Conservation (phyloP, 2,797 vertebrate species). For the Prunella strophiata region DNA sequence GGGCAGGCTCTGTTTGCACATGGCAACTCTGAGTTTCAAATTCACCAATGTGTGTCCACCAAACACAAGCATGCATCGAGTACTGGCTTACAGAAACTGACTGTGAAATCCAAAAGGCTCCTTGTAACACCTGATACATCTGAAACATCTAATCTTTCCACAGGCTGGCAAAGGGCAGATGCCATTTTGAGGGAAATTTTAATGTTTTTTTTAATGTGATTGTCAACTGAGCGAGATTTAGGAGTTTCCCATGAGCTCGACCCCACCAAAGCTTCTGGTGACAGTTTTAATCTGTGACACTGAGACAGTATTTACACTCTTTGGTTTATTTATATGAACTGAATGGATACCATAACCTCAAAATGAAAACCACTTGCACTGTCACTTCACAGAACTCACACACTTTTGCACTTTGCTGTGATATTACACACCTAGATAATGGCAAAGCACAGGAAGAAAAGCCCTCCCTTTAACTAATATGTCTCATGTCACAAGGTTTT, state of each 20-base stretch:
- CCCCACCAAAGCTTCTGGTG: background rate
- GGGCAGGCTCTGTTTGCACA: background rate
- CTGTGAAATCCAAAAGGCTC: background rate
- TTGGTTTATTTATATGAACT: background rate
- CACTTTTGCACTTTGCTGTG: fast-evolving
- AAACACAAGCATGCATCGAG: background rate
- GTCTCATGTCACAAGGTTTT: background rate
- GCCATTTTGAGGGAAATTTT: background rate
- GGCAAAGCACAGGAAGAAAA: background rate
- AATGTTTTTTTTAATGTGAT: background rate
- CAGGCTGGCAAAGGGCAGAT: background rate
- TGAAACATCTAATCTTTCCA: background rate
- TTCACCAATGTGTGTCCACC: background rate
- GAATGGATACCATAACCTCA: background rate
- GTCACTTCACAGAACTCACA: background rate
- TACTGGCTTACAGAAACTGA: background rate
- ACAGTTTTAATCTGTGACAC: background rate
- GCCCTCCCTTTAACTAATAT: background rate
- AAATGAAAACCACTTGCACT: background rate
- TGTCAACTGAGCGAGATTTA: background rate
- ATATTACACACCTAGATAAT: background rate
- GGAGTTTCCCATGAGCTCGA: background rate
- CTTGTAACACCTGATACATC: background rate
- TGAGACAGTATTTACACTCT: background rate
- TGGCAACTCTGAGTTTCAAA: background rate